Percentiles rank a stretch among this genome's conserved stretches.
These are phyloP conservation scores for Pica pica DNA, from an alignment of 2,113 vertebrate species.

Conservation along the genomic window DNA sequence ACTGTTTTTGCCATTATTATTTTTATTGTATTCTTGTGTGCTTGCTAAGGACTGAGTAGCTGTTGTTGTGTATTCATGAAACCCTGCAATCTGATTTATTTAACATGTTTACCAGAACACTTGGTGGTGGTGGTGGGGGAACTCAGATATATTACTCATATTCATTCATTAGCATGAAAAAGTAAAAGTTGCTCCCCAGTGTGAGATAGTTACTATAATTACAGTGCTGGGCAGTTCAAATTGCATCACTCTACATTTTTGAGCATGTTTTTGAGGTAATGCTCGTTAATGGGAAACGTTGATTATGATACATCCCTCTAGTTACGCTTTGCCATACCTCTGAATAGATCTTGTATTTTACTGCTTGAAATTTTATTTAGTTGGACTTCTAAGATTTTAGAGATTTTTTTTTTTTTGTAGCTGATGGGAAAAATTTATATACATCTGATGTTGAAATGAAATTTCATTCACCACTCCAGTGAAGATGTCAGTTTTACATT, in stretches of 20 bases:
- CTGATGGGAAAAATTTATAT: background rate
- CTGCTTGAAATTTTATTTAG: background rate
- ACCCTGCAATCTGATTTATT: conserved; percentile 20
- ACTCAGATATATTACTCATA: conserved; percentile 39
- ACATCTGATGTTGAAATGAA: background rate
- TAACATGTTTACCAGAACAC: conserved; percentile 10
- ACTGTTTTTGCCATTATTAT: background rate
- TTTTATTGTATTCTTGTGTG: background rate
- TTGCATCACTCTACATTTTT: conserved; percentile 21
- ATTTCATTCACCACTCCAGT: background rate
- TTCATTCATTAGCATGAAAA: conserved; percentile 30
- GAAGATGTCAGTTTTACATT: background rate
- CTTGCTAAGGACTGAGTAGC: background rate
- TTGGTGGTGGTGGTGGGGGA: background rate
- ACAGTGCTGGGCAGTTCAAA: background rate
- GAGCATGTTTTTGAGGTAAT: background rate
- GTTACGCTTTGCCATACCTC: background rate
- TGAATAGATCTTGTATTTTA: background rate
- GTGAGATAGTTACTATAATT: conserved; percentile 32
- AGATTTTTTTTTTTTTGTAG: background rate
- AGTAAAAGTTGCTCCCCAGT: conserved; percentile 1
- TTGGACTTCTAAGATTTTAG: background rate
- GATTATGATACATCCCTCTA: background rate
- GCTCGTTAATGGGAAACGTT: conserved; percentile 11
- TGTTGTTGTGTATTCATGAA: background rate